Conservation (phyloP, 2,888 invertebrate genomes). For the Buathra laborator region DNA sequence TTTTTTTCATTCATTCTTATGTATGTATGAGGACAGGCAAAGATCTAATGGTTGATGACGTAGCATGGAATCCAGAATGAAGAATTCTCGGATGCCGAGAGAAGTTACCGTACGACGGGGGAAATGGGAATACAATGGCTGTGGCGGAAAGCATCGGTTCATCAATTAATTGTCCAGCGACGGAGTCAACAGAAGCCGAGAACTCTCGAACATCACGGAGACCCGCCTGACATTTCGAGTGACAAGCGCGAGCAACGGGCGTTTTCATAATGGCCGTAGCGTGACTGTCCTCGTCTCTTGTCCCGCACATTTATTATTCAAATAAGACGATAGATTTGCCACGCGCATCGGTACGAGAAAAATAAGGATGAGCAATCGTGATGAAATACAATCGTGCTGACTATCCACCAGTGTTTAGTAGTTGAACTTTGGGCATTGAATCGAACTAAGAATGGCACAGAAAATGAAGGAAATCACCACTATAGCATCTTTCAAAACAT, state of each 20-base stretch:
- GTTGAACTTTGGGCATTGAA: constrained; percentile 19
- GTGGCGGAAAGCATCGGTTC: constrained; percentile 70
- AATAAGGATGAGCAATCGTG: constrained; percentile 78
- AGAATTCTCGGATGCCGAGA: background rate
- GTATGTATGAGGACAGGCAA: background rate
- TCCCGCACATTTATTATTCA: constrained; percentile 84
- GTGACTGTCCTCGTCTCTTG: constrained; percentile 67
- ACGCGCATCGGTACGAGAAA: constrained; percentile 65
- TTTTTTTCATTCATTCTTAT: constrained; percentile 14
- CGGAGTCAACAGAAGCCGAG: constrained; percentile 77
- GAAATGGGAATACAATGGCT: constrained; percentile 34
- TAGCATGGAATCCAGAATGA: background rate
- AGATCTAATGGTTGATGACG: background rate
- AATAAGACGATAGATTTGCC: constrained; percentile 79
- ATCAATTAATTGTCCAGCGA: constrained; percentile 82
- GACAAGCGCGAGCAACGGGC: constrained; percentile 83
- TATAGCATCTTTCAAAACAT: background rate
- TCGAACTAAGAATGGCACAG: background rate
- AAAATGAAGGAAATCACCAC: background rate
- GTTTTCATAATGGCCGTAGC: constrained; percentile 75
- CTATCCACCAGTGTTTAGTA: constrained; percentile 79
- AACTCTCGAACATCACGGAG: constrained; percentile 25
- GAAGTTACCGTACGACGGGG: constrained; percentile 3
- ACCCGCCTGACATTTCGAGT: constrained; percentile 83
- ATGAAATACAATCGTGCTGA: constrained; percentile 66